A percentile compares a stretch with the other conserved stretches of the same genome.
These are phyloP conservation scores for Dendroctonus ponderosae DNA, from an alignment of 1,140 invertebrate species.

Conservation along the genomic window DNA sequence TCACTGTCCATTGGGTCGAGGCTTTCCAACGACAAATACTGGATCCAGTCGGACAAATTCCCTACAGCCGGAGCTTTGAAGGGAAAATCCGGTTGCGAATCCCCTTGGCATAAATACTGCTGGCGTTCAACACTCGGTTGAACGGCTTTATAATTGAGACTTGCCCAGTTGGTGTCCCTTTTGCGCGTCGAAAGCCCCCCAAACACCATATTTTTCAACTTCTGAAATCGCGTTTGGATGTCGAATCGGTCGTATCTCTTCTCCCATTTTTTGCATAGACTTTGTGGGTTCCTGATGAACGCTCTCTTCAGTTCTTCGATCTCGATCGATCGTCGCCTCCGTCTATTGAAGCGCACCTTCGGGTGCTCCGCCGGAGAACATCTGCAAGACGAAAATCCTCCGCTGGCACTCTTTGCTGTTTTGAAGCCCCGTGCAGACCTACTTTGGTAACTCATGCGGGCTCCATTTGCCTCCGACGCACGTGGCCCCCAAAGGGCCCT, in stretches of 20 bases:
- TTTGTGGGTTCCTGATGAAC: neutral
- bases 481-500: conserved; percentile 89
- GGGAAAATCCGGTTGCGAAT: too few relatives aligned
- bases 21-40: too few relatives aligned
- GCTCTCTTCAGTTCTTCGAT: conserved; percentile 45
- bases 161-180: too few relatives aligned
- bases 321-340: conserved; percentile 62
- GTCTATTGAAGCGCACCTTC: conserved; percentile 72
- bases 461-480: conserved; percentile 89
- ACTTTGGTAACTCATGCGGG: conserved; percentile 73
- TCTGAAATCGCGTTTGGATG: too few relatives aligned
- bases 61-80: too few relatives aligned
- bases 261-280: neutral
- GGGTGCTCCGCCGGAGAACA: conserved; percentile 81
- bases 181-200: too few relatives aligned
- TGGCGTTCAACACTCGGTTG: too few relatives aligned
- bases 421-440: conserved; percentile 18
- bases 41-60: too few relatives aligned
- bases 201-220: too few relatives aligned
- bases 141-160: too few relatives aligned
- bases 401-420: neutral
- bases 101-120: too few relatives aligned
- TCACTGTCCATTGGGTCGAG: too few relatives aligned
- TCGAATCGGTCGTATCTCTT: neutral
- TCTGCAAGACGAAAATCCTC: conserved; percentile 48